Conservation (phyloP, 30 jellyfish, hydroid and myxozoan genomes). For the Chrysaora quinquecirrha region DNA sequence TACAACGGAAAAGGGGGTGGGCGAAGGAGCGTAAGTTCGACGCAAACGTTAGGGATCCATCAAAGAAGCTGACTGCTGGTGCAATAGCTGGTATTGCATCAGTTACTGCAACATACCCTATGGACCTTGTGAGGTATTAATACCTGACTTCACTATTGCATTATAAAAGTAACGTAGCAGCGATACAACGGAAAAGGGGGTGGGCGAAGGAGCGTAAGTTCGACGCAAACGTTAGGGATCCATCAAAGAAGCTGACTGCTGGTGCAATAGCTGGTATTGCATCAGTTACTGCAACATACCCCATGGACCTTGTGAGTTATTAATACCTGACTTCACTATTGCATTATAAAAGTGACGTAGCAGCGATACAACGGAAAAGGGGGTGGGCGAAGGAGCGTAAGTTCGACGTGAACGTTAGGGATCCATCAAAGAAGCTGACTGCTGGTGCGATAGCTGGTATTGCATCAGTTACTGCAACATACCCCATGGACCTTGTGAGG, state of each 20-base stretch:
- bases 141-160: conserved; percentile 33
- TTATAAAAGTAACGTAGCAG: conserved; percentile 51
- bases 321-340: conserved; percentile 18
- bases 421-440: conserved; percentile 47
- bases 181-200: no score
- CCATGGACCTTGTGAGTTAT: conserved; percentile 62
- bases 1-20: no score
- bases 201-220: no score
- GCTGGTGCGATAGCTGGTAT: conserved; percentile 70
- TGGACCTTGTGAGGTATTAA: conserved; percentile 54
- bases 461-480: conserved; percentile 50
- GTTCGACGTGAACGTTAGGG: conserved; percentile 16
- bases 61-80: conserved; percentile 56
- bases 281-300: conserved; percentile 55
- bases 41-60: conserved; percentile 34
- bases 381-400: no score
- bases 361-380: no score
- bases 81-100: conserved; percentile 64
- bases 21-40: no score
- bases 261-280: conserved; percentile 66
- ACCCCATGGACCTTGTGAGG: conserved; percentile 70
- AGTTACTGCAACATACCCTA: conserved; percentile 55
- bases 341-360: conserved; percentile 54
- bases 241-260: conserved; percentile 48
- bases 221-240: conserved; percentile 32